Base-by-base conservation (phyloP, 1,140 invertebrate species). In the Drosophila hydei region DNA sequence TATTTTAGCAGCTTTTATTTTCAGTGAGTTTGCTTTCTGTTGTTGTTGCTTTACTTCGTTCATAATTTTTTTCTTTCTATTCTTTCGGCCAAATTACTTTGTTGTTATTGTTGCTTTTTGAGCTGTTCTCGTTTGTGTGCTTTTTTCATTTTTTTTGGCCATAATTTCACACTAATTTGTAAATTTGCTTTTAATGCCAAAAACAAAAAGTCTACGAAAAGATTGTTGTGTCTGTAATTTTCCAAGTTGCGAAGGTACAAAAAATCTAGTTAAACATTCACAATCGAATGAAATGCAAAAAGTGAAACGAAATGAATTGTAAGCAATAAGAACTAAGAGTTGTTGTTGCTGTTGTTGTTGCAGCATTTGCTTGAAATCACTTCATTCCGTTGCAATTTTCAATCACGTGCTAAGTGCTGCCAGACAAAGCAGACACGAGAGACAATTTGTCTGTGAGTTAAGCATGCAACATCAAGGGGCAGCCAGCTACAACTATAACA, bases 101-200 rank as follows among this genome's bases (percentile, higher is more conserved):
- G 33, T 61, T 56, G 50, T 56, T 61, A 30, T 12, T 45, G 63
- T 23, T 25, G 40, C 27, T 25, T 3, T 33, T 45, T 48, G 8
- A 16, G 8, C 40, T 64, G 38, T 36, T 38, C 54, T 40, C 14
- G 45, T 48, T 79, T 42, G 47, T 71, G 62, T 73, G 51, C 61
- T 71, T 52, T 3, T 11, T 33, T 33, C n/a, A n/a, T 33, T 33
- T 33, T 33, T 11, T 11, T 72, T 73, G 60, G 63, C 52, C 50
- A 55, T 87, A 85, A 85, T 85, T 85, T 81, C 81, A 75, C 81
- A 88, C 81, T 81, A 87, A 85, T 85, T 85, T 81, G 74, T 85
- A 87, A 77, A 85, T 87, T 85, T 72, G 77, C 58, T 79, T 77
- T 81, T 87, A 88, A 81, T 85, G 74, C 51, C 83, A 77, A 80